Evolutionary conservation across 2,113 vertebrate species (phyloP).

Genomic region (Thermophis baileyi): DNA sequence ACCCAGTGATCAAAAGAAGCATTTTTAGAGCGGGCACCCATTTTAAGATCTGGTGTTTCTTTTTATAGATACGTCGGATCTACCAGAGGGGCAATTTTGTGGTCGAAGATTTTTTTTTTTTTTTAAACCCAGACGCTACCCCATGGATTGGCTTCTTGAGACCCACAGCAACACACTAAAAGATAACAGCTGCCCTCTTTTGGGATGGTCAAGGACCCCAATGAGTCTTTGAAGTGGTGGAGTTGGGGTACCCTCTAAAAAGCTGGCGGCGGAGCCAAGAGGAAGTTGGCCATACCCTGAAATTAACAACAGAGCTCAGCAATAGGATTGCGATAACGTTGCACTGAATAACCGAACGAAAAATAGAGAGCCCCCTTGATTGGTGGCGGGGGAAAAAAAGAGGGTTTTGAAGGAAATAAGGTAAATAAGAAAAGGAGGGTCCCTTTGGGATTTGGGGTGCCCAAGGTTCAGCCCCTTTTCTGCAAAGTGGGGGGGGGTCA

Average conservation of each 20-base stretch:
- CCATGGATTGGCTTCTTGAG: slow-evolving; percentile 41
- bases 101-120: slow-evolving; percentile 18
- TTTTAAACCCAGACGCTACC: background rate
- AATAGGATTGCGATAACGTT: background rate
- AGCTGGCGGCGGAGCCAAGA: background rate
- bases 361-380: background rate
- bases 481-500: too few relatives aligned
- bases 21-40: slow-evolving; percentile 34
- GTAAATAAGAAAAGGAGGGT: too few relatives aligned
- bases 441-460: too few relatives aligned
- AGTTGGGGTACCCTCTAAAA: background rate
- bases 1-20: slow-evolving; percentile 11
- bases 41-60: slow-evolving; percentile 1
- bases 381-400: too few relatives aligned
- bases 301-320: background rate
- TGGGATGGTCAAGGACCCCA: background rate
- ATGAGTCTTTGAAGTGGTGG: background rate
- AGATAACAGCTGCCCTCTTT: background rate
- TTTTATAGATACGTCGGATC: slow-evolving; percentile 33
- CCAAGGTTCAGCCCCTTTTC: too few relatives aligned
- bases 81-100: slow-evolving; percentile 48
- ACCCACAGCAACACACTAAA: slow-evolving; percentile 41
- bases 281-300: fast-evolving
- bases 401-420: background rate
- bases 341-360: background rate